A percentile compares a stretch with the other conserved stretches of the same genome.
phyloP scores from a whole-genome alignment of 1,140 invertebrate species.

The Hormaphis cornu region DNA sequence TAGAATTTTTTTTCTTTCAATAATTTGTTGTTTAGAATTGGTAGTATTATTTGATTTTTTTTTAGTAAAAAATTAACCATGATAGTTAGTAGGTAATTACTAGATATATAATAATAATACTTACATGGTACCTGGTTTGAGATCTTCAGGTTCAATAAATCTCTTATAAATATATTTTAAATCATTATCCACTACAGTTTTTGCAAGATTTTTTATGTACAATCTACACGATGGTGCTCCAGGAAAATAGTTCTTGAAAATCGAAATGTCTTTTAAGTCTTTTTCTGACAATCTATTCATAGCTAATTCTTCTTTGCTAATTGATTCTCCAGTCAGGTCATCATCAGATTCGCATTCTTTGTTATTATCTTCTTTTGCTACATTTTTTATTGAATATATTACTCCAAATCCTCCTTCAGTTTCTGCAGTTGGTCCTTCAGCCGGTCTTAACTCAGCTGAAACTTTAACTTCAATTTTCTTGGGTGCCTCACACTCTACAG shows the following conservation, averaged over 20 bases:
- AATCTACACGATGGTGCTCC: conserved; percentile 72
- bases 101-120: conserved; percentile 34
- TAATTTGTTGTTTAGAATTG: no score
- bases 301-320: conserved; percentile 56
- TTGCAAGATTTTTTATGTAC: conserved; percentile 87
- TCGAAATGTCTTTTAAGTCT: conserved; percentile 38
- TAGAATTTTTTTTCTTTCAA: no score
- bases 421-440: conserved; percentile 24
- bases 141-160: conserved; percentile 49
- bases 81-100: no score
- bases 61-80: no score
- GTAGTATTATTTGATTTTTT: conserved; percentile 6
- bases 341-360: conserved; percentile 35
- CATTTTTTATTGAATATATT: conserved; percentile 42
- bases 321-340: conserved; percentile 43
- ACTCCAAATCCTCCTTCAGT: conserved; percentile 45
- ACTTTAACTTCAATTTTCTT: conserved; percentile 58
- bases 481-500: conserved; percentile 45
- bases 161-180: conserved; percentile 68
- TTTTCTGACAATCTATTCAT: conserved; percentile 58
- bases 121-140: conserved; percentile 48
- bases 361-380: conserved; percentile 39
- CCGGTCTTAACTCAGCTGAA: conserved; percentile 38
- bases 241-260: conserved; percentile 78
- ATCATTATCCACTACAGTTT: conserved; percentile 65